Evolutionary conservation across 2,797 vertebrate genomes (phyloP), one percentile per base, ranked within the genome.

Genomic region (Cheirogaleus major): DNA sequence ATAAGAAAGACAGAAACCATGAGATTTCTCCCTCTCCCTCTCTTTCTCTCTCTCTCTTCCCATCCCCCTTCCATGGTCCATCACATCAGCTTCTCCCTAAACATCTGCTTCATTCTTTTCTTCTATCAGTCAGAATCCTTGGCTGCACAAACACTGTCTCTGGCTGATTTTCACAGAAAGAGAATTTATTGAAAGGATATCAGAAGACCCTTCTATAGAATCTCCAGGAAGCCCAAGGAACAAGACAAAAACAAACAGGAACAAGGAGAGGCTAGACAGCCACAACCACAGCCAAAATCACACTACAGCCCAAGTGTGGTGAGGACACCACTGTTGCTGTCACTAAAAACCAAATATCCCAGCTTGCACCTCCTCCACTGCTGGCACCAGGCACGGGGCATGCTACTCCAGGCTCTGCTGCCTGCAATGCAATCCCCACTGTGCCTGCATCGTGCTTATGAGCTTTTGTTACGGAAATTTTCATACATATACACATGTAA

Each of bases 351-450:
- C 59, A 43, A 41, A 20, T 10, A 30, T 52, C 43, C 30, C 35
- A 3, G 25, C 61, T 5, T 30, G 52, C 3, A 7, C 27, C 4
- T 13, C 8, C 61, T n/a, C 12, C 15, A 18, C 59, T 2, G 0
- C 65, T 27, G 45, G 41, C 72, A 15, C 4, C 27, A 12, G 38
- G 38, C 2, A 0, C 27, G n/a, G n/a, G 1, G 0, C 0, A 0
- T 2, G 32, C 78, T 30, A 45, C 45, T 20, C n/a, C 6, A 18
- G 20, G 4, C 48, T 5, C 15, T 0, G 38, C 35, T n/a, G 15
- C 57, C 57, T 63, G 4, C 63, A 48, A 25, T 2, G 8, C n/a
- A 4, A 0, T 14, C 76, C 11, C 70, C 75, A 32, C 32, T 9
- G 0, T 0, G 0, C 88, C 83, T 35, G 13, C 17, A 55, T 11